A percentile compares a stretch with the other conserved stretches of the same genome.
Evolutionary conservation across 2,888 invertebrate species (phyloP).

Genomic region (Aplocera efformata): DNA sequence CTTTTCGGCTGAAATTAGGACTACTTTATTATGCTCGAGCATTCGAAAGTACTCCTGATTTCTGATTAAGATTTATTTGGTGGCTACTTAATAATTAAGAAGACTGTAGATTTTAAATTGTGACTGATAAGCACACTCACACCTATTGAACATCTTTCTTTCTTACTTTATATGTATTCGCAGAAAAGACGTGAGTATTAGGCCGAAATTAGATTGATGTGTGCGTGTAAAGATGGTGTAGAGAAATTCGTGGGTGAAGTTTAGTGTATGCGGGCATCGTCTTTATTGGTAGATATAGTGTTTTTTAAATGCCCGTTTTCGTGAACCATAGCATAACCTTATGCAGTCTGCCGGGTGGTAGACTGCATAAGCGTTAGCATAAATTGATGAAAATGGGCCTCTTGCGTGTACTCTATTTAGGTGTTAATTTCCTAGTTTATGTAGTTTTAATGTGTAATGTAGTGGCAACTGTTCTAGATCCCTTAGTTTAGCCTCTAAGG

Average conservation of each 20-base stretch:
- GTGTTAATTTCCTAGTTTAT: conserved; percentile 11
- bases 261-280: conserved; percentile 7
- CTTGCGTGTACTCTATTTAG: not conserved
- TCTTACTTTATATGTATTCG: conserved; percentile 10
- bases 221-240: conserved; percentile 13
- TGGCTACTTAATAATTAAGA: conserved; percentile 19
- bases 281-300: conserved; percentile 9
- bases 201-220: conserved; percentile 13
- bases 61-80: conserved; percentile 10
- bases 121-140: conserved; percentile 12
- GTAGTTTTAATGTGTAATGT: conserved; percentile 12
- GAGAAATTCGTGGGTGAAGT: conserved; percentile 4
- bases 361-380: too few species aligned
- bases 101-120: conserved; percentile 21
- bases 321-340: not conserved
- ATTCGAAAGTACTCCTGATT: conserved; percentile 17
- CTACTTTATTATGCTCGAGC: conserved; percentile 14
- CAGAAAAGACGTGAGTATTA: conserved; percentile 9
- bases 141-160: conserved; percentile 10
- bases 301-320: conserved; percentile 1
- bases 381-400: conserved; percentile 1
- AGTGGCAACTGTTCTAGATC: conserved; percentile 15
- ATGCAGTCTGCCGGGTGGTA: too few species aligned
- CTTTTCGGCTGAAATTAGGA: conserved; percentile 6
- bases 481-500: conserved; percentile 19